A percentile compares a stretch with the other conserved stretches of the same genome.
These are phyloP conservation scores for Amphiprion percula DNA, from an alignment of 2,113 vertebrate genomes.

Conservation along the genomic window DNA sequence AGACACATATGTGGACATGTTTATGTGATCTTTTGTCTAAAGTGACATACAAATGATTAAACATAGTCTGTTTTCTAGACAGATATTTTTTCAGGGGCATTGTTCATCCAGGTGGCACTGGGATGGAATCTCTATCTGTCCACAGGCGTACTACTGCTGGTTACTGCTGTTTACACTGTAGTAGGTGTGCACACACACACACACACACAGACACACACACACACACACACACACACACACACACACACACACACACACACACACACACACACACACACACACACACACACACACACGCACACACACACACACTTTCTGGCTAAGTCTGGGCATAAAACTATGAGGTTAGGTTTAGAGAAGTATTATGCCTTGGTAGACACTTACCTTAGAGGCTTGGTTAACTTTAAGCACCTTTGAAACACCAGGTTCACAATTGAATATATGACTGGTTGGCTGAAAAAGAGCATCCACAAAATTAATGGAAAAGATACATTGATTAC, in stretches of 20 bases:
- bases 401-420: too few relatives aligned
- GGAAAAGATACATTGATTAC: too few relatives aligned
- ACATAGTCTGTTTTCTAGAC: conserved; percentile 81
- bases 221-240: neutral
- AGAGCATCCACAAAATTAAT: too few relatives aligned
- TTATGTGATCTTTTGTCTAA: neutral
- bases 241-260: neutral
- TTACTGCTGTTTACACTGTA: conserved; percentile 94
- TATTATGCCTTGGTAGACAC: too few relatives aligned
- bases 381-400: too few relatives aligned
- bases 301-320: too few relatives aligned
- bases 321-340: too few relatives aligned
- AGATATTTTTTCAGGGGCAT: conserved; percentile 93
- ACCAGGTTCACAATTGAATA: too few relatives aligned
- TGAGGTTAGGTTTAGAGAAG: too few relatives aligned
- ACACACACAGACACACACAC: neutral
- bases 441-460: too few relatives aligned
- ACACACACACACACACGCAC: neutral
- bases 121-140: conserved; percentile 95
- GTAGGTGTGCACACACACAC: conserved; percentile 83
- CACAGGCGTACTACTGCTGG: conserved; percentile 87
- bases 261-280: neutral
- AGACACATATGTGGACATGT: conserved; percentile 42
- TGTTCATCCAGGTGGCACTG: conserved; percentile 92
- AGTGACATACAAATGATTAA: neutral